Percentiles rank a stretch among this genome's conserved stretches.
These are phyloP conservation scores for Atta cephalotes DNA, from an alignment of 1,140 invertebrate species.

Conservation along the genomic window DNA sequence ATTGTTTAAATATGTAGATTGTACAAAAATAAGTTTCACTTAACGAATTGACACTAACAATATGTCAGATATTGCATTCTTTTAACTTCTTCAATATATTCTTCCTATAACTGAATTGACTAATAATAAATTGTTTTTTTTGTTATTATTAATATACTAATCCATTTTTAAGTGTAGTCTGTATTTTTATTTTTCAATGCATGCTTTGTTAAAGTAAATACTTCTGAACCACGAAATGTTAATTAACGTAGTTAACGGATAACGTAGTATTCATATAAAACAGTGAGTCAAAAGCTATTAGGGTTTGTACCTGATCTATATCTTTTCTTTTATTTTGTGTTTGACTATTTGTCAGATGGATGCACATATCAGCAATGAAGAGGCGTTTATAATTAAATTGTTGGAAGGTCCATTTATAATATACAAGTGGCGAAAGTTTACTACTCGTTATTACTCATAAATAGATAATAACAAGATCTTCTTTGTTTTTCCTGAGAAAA, in stretches of 20 bases:
- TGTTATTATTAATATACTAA: background rate
- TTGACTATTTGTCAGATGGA: conserved; percentile 66
- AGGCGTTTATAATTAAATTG: conserved; percentile 73
- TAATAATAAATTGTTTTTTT: background rate
- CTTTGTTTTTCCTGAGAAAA: conserved; percentile 51
- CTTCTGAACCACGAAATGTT: conserved; percentile 23
- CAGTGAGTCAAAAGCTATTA: conserved; percentile 65
- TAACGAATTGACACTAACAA: background rate
- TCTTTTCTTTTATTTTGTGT: conserved; percentile 45
- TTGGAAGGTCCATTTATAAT: conserved; percentile 69
- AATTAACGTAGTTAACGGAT: background rate
- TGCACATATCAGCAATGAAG: conserved; percentile 74
- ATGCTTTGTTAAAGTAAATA: conserved; percentile 3
- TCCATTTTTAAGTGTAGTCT: background rate
- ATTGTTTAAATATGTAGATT: conserved; percentile 3
- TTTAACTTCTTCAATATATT: background rate
- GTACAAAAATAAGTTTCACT: background rate
- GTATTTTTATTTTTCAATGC: background rate
- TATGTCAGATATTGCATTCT: background rate
- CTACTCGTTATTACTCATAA: conserved; percentile 64
- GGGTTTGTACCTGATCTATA: conserved; percentile 55
- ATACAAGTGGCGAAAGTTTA: background rate
- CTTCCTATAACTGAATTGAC: background rate
- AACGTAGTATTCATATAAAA: conserved; percentile 33
- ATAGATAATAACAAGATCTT: conserved; percentile 52